Conservation (phyloP, 1,140 invertebrate species). For the Lepidostoma basale region DNA sequence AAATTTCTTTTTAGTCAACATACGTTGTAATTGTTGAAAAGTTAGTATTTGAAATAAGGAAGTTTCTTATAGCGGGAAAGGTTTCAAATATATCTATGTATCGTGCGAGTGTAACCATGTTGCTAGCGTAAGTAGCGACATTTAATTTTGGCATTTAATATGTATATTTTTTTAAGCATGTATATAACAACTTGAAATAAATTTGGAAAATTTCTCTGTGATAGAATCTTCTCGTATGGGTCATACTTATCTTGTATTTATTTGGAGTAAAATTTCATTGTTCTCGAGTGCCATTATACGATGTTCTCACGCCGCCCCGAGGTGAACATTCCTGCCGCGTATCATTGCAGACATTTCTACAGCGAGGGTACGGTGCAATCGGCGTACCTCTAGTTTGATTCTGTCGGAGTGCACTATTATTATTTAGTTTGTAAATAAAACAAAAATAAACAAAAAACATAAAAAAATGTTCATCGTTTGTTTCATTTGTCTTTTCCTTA, state of each 20-base stretch:
- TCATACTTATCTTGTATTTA: constrained; percentile 4
- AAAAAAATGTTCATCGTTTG: neutral
- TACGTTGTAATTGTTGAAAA: too few relatives aligned
- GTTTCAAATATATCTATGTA: too few relatives aligned
- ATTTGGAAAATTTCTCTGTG: constrained; percentile 6
- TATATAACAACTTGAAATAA: constrained; percentile 1
- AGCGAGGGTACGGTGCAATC: constrained; percentile 6
- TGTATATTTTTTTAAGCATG: neutral
- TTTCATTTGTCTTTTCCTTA: too few relatives aligned
- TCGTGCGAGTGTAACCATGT: too few relatives aligned
- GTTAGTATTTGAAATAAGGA: too few relatives aligned
- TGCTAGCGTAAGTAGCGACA: too few relatives aligned
- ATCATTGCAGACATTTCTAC: constrained; percentile 3
- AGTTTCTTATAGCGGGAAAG: too few relatives aligned
- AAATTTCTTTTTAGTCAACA: too few relatives aligned
- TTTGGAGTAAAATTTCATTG: constrained; percentile 12
- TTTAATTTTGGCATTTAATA: too few relatives aligned
- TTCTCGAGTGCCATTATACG: constrained; percentile 20
- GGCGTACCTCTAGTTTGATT: too few relatives aligned
- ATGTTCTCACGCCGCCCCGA: neutral
- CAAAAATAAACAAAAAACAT: constrained; percentile 22
- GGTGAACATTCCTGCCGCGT: neutral
- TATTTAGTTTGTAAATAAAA: constrained; percentile 46
- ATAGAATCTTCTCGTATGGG: constrained; percentile 3
- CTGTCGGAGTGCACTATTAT: constrained; percentile 40